phyloP scores from a whole-genome alignment of 2,888 invertebrate species.

The Halictus quadricinctus region DNA sequence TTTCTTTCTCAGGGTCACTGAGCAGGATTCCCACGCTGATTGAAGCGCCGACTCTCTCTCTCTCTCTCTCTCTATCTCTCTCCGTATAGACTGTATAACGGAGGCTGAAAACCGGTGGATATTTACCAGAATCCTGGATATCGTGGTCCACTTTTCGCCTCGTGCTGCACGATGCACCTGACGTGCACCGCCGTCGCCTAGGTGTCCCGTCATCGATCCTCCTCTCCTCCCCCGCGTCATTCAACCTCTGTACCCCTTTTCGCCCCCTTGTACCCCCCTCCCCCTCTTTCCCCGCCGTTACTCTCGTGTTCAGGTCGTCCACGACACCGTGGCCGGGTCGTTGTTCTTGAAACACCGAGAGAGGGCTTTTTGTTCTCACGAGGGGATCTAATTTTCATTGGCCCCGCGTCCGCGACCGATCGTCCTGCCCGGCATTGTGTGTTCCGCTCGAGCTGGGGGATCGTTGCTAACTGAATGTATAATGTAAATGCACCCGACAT shows the following conservation, averaged over 20 bases:
- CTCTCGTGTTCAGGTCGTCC: background rate
- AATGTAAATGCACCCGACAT: conserved; percentile 42
- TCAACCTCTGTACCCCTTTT: background rate
- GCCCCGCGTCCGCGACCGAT: conserved; percentile 24
- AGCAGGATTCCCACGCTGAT: conserved; percentile 65
- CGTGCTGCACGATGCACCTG: conserved; percentile 61
- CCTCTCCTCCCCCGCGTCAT: background rate
- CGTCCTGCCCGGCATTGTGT: conserved; percentile 17
- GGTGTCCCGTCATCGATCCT: conserved; percentile 26
- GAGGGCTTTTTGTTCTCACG: conserved; percentile 37
- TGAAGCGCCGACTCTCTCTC: conserved; percentile 28
- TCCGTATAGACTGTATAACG: conserved; percentile 43
- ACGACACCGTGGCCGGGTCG: background rate
- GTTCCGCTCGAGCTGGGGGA: conserved; percentile 8
- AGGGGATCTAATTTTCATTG: conserved; percentile 51
- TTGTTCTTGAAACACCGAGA: conserved; percentile 15
- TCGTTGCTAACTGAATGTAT: conserved; percentile 50
- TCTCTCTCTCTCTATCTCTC: background rate
- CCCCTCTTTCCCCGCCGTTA: background rate
- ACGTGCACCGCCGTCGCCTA: conserved; percentile 35
- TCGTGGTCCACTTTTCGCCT: conserved; percentile 63
- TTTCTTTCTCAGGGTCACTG: conserved; percentile 53
- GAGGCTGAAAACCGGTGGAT: conserved; percentile 51
- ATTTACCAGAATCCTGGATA: conserved; percentile 53
- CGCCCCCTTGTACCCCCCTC: background rate